Base-by-base conservation (phyloP, 2,797 vertebrate genomes). In the Phoebastria nigripes region DNA sequence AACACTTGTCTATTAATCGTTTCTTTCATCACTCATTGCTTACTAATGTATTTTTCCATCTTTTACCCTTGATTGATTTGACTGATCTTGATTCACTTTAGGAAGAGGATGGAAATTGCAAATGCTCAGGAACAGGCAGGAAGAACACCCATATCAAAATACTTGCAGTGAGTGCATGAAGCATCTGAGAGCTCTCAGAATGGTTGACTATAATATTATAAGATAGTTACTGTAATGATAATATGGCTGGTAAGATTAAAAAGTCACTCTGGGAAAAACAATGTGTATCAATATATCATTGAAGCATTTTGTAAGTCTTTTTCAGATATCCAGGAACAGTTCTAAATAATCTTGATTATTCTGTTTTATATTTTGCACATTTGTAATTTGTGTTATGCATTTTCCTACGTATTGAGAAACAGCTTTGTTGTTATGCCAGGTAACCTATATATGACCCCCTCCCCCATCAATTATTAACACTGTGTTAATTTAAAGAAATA, bases 401-500 rank as follows among this genome's bases (percentile, higher is more conserved):
- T 95, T 96, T 84, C 59, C 42, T 49, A 44, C 55, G 46, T 69
- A 49, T 37, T 37, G 66, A 86, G 88, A 82, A 95, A 78, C 8
- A 89, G 8, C 13, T 14, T 84, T 94, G 82, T 93, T 95, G 77
- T 90, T 93, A 76, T 96, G 86, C 89, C 92, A 83, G 70, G 35
- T 93, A 95, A 94, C 85, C 96, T 88, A 42, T n/a, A 71, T 19
- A 46, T 92, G 96, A 96, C 72, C 81, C n/a, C 42, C 77, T 93
- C 82, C 87, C 29, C 95, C 86, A 96, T 76, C 71, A 89, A 85
- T 95, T 96, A 81, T 95, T 94, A 94, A 82, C 91, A 81, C 67
- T 54, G 59, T 84, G 63, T 59, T 96, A 91, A 93, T 96, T 97
- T 94, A 93, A 93, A 96, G 82, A 97, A 97, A 94, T 92, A 95